Evolutionary conservation across 1,140 invertebrate genomes (phyloP), one percentile per base, ranked within the genome.

Genomic region (Tetraneura akinire): DNA sequence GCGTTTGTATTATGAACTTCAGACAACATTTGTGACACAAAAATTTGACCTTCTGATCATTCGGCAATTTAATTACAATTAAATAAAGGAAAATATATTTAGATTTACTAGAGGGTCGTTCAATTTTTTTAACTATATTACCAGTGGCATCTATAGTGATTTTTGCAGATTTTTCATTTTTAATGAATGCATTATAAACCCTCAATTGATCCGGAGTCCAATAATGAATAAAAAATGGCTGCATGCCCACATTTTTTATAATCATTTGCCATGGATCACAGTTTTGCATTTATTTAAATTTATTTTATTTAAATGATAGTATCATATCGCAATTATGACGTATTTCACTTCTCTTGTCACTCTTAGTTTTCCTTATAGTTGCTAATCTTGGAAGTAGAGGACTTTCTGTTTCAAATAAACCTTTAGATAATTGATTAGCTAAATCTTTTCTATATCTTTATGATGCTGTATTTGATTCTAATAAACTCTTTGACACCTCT

Each of bases 61-160:
- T 55, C 21, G 51, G 51, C 9, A 55, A 55, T 55, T 55, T 55
- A n/a, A 55, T 55, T 55, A 55, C 51, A 55, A 55, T 55, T 21
- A 55, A 10, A 21, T 55, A 55, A 23, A 55, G 51, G 21, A 55
- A 55, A 23, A 55, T 55, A 10, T 55, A 55, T 21, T 21, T 23
- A 10, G 51, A 55, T 55, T 21, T 21, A 21, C 51, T n/a, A 6
- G 51, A 55, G n/a, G 51, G 51, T 3, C 51, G 51, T 21, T 55
- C 51, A 55, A 55, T 55, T 55, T 55, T 55, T 21, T 55, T 55
- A 3, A 55, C 51, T 21, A 53, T 1, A 53, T 53, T 53, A 53
- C 51, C 51, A 55, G 51, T 23, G 9, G 51, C 51, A 55, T 55
- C 51, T 23, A 55, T 21, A 23, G 51, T 10, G 11, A 55, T 55